Conservation (phyloP, 2,888 invertebrate species). For the Chaitophorus viminalis region DNA sequence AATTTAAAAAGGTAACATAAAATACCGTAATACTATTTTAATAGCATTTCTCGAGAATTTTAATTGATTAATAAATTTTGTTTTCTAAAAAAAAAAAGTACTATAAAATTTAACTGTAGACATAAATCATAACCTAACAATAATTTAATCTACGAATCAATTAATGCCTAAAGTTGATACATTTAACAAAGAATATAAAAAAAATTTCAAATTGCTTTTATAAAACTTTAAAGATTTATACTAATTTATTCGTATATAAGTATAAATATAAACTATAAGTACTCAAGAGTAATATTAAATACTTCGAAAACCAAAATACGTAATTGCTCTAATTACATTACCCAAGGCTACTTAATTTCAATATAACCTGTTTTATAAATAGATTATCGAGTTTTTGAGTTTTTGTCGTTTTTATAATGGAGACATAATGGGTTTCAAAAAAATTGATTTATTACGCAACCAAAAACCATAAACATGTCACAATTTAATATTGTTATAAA, state of each 20-base stretch:
- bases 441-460: conserved; percentile 15
- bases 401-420: neutral
- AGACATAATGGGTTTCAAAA: neutral
- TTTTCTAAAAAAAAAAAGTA: neutral
- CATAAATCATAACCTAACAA: neutral
- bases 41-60: neutral
- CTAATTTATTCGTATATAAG: neutral
- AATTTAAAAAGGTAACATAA: neutral
- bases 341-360: neutral
- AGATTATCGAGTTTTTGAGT: neutral
- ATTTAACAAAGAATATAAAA: neutral
- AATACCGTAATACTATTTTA: neutral
- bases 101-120: neutral
- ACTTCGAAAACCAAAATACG: neutral
- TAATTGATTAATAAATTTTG: neutral
- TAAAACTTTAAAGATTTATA: neutral
- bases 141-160: neutral
- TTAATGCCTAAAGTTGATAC: neutral
- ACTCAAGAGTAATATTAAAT: neutral
- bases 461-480: conserved; percentile 10
- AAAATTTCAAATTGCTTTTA: neutral
- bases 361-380: conserved; percentile 27
- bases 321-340: neutral
- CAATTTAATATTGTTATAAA: neutral
- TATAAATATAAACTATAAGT: neutral